Base-by-base conservation (phyloP, 2,113 vertebrate species). In the Hystrix brachyura region DNA sequence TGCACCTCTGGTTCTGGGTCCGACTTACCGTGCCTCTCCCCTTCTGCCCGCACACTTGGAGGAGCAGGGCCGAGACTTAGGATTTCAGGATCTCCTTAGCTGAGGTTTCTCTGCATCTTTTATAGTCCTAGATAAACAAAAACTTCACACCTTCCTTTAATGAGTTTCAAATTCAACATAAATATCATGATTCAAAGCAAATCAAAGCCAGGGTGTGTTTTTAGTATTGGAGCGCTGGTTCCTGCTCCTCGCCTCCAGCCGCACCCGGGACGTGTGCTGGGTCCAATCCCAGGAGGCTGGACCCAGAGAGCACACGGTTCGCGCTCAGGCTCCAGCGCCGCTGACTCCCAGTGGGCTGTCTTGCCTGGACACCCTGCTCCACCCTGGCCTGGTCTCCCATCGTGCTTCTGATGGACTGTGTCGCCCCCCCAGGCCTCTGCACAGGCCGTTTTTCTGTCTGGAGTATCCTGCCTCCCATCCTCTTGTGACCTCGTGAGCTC, bases 81-180 rank as follows among this genome's bases (percentile, higher is more conserved):
- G 69, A 60, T 74, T 60, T 91, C n/a, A 69, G 25, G 71, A 25
- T 90, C 69, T n/a, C 29, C 59, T 87, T 14, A 29, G n/a, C 65
- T 17, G 65, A 76, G 46, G 29, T 57, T 86, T 96, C 76, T 94
- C 59, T 57, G 59, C 32, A 43, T 62, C 81, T 94, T 95, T 87
- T 76, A 55, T 81, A 18, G 18, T 53, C 59, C 43, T 55, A 64
- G 27, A 59, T 93, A 90, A 96, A 91, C 82, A 83, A n/a, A 94
- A 84, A 60, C 71, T 27, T 72, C 57, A 67, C 11, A 57, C 51
- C 1, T 7, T 71, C 86, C 89, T 91, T 69, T 71, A 88, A 82
- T 92, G 85, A 89, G 15, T 89, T 94, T 91, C 82, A 91, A 62
- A 83, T 82, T 96, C 51, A 88, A 96, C 82, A 80, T 82, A 94